These are phyloP conservation scores for Zeus faber DNA, from an alignment of 2,113 vertebrate genomes.

Conservation along the genomic window DNA sequence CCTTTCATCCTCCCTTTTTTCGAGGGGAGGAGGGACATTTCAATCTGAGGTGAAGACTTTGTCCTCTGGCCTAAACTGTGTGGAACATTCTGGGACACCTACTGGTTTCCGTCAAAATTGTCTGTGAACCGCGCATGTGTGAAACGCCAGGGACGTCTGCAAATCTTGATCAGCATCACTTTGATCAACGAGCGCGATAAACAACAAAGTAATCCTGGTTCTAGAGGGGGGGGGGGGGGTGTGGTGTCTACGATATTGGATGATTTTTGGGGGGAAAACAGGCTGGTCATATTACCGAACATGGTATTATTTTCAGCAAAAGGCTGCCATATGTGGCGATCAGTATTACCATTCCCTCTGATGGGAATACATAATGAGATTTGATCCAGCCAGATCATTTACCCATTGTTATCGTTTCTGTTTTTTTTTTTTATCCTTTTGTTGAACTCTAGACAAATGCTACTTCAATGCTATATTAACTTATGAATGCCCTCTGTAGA, in stretches of 20 bases:
- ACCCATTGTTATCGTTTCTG: constrained; percentile 44
- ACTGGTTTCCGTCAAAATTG: too few species aligned
- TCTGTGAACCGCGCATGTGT: too few species aligned
- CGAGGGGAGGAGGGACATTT: constrained; percentile 32
- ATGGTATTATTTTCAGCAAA: constrained; percentile 56
- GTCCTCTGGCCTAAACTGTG: too few species aligned
- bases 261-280: too few species aligned
- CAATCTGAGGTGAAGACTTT: constrained; percentile 39
- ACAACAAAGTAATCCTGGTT: too few species aligned
- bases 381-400: constrained; percentile 44
- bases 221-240: too few species aligned
- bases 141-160: too few species aligned
- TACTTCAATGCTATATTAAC: constrained; percentile 60
- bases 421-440: constrained; percentile 36
- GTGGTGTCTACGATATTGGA: too few species aligned
- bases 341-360: constrained; percentile 64
- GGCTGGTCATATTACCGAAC: constrained; percentile 50
- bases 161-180: too few species aligned
- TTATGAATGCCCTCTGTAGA: constrained; percentile 57
- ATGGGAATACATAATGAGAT: constrained; percentile 39
- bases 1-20: constrained; percentile 9
- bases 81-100: too few species aligned
- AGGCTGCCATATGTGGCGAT: constrained; percentile 54
- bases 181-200: too few species aligned
- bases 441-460: constrained; percentile 43